Evolutionary conservation across 2,888 invertebrate species (phyloP), one percentile per base, ranked within the genome.

Genomic region (Chirona hameri): DNA sequence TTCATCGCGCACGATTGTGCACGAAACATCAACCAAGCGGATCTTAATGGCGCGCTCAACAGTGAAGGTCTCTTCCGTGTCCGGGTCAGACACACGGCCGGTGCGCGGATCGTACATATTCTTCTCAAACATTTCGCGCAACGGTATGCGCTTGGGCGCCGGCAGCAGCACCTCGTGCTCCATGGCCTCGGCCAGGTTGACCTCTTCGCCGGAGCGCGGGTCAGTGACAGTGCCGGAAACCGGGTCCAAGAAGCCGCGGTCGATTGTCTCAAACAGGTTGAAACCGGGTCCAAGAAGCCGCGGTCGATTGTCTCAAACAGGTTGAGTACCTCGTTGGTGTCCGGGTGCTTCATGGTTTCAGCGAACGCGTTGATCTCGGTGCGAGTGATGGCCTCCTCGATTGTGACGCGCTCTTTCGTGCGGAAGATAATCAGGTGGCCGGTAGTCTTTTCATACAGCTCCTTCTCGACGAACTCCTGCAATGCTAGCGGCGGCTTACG

Each of bases 41-140:
- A 93, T 92, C 87, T 92, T 92, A 86, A 96, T 93, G 82, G 97
- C 96, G 86, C 93, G 92, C 88, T 95, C 93, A 82, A 95, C 93
- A 85, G 93, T 92, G 84, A 96, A 88, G 87, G 93, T 93, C 88
- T 94, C 94, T 86, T 93, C 92, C n/a, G 93, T 93, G 86, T 92
- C 91, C 4, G 94, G 93, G 87, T 94, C 93, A 65, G 93, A 93
- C 87, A 95, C 94, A 86, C 93, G 92, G 81, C 96, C 96, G 60
- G 93, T 93, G 86, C 92, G 91, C 0, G 94, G 93, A 89, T 97
- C 95, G 87, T 96, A 96, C 84, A 94, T 92, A n/a, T 96, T 96
- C 88, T 94, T 93, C 86, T 94, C 94, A n/a, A 97, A 93, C 2
- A 96, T 96, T 89, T 96, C 95, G 0, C 95, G 94, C 52, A 96